phyloP scores from a whole-genome alignment of 1,140 invertebrate genomes.

The Ceratosolen solmsi region DNA sequence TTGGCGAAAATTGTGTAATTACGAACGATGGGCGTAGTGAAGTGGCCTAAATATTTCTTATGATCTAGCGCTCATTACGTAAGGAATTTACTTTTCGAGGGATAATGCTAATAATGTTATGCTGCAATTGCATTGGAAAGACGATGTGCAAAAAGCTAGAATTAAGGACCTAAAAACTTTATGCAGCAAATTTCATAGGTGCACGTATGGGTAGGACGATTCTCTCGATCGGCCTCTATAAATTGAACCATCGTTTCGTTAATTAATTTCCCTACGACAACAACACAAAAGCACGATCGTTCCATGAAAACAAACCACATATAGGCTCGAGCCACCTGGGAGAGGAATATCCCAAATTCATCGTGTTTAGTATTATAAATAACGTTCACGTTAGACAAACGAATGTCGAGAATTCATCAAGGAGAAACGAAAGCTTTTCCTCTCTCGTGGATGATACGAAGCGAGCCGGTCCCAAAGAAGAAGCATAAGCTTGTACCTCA shows the following conservation, averaged over 20 bases:
- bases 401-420: constrained; percentile 23
- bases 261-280: constrained; percentile 21
- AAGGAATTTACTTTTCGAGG: not conserved
- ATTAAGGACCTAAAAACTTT: too few species aligned
- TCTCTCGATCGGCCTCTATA: not conserved
- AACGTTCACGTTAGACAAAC: constrained; percentile 15
- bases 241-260: not conserved
- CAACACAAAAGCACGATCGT: not conserved
- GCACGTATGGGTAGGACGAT: too few species aligned
- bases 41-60: not conserved
- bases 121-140: too few species aligned
- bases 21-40: constrained; percentile 1
- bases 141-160: too few species aligned
- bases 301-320: not conserved
- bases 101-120: not conserved
- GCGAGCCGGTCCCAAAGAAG: constrained; percentile 21
- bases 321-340: not conserved
- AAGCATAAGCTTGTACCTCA: not conserved
- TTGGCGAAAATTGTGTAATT: constrained; percentile 6
- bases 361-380: constrained; percentile 35
- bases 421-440: constrained; percentile 32
- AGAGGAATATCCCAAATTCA: constrained; percentile 13
- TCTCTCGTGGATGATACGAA: constrained; percentile 5
- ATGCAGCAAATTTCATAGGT: not conserved
- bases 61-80: not conserved